Evolutionary conservation across 92 coral and sea anemone species (phyloP), one percentile per base, ranked within the genome.

Genomic region (Epizoanthus scotinus): DNA sequence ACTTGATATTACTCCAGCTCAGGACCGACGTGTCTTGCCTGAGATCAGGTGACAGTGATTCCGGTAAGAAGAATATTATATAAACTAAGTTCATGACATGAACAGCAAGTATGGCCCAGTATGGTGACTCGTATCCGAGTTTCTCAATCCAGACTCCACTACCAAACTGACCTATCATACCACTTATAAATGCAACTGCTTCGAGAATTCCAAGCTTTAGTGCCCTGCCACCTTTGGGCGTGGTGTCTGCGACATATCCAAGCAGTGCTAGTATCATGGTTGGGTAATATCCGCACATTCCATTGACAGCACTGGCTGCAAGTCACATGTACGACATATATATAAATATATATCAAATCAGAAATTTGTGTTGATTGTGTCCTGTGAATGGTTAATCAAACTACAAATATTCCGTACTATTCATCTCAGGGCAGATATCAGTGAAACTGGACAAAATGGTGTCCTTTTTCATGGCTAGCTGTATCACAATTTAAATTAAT

Each of bases 201-300:
- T 94, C 98, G 8, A 94, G 92, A 62, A 89, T 77, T 24, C 94
- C 93, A 56, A 92, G 86, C 26, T 90, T 89, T 42, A 94, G 67
- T 5, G 98, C 90, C 75, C 93, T 83, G 44, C 77, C 78, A 7
- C 85, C 80, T 5, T 92, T 88, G 24, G 78, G 84, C 17, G 93
- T 82, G 29, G 98, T 94, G 78, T 94, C 98, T 0, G 94, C 94
- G 2, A 90, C 87, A 61, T 91, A 94, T 6, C 97, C 98, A 25
- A 91, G 87, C 12, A 94, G 79, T 3, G 97, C 93, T 15, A 93
- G 64, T 10, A 92, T 67, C 84, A 92, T 83, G 15, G 98, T 92
- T n/a, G 97, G 96, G 65, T 94, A 94, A 36, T 88, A 89, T 1
- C 98, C 97, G 71, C 86, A 63, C 1, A 90, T 56, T 52, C 98